Conservation (phyloP, 2,888 invertebrate species). For the Pristionchus entomophagus region DNA sequence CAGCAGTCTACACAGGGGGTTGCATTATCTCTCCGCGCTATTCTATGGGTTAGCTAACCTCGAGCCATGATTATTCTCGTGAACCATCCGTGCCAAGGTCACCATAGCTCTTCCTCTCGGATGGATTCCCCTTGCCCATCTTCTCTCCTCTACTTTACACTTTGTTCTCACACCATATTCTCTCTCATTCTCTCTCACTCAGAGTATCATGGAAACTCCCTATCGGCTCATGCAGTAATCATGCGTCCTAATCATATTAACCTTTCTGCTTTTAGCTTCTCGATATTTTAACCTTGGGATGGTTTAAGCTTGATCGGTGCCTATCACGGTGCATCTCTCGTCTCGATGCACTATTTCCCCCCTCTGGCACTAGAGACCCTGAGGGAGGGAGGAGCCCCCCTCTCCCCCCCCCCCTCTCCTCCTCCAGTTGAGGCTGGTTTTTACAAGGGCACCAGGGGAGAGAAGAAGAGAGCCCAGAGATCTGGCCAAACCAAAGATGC, state of each 20-base stretch:
- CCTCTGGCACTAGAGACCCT: not conserved
- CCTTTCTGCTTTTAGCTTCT: not conserved
- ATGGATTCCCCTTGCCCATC: no score
- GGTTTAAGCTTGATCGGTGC: slow-evolving; percentile 20
- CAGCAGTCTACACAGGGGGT: not conserved
- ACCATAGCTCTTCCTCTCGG: not conserved
- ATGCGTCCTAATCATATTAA: slow-evolving; percentile 22
- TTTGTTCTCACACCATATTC: not conserved
- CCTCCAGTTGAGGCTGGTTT: not conserved
- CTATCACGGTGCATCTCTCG: slow-evolving; percentile 8
- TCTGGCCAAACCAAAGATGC: slow-evolving; percentile 14
- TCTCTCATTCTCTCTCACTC: not conserved
- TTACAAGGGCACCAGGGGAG: slow-evolving; percentile 40
- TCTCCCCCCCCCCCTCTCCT: not conserved
- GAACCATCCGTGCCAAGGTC: slow-evolving; percentile 11
- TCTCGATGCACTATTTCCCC: not conserved
- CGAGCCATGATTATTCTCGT: slow-evolving; percentile 22
- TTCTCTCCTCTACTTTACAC: slow-evolving; percentile 25
- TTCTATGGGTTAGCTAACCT: not conserved
- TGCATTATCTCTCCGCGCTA: not conserved
- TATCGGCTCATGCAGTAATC: not conserved
- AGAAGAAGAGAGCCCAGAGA: not conserved
- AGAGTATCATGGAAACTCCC: not conserved
- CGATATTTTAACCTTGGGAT: not conserved
- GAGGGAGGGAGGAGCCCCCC: not conserved